Percentiles rank a stretch among this genome's conserved stretches.
These are phyloP conservation scores for Cryptophagus acutangulus DNA, from an alignment of 2,888 invertebrate species.

Conservation along the genomic window DNA sequence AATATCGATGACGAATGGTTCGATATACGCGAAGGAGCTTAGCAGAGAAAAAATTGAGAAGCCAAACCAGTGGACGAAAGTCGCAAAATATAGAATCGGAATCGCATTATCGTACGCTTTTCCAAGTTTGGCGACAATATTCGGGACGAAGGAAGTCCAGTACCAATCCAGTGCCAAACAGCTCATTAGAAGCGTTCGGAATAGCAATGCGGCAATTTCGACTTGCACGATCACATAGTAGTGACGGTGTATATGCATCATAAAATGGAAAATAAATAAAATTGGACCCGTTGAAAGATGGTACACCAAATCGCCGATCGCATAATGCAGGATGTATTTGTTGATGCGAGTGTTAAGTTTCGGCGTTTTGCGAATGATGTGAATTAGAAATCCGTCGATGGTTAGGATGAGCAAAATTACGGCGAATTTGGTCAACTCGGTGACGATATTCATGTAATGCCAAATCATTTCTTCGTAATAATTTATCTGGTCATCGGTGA, in stretches of 20 bases:
- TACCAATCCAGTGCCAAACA: slow-evolving; percentile 20
- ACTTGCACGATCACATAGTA: slow-evolving; percentile 19
- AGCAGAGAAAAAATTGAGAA: too few relatives aligned
- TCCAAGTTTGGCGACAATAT: slow-evolving; percentile 3
- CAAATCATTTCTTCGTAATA: too few relatives aligned
- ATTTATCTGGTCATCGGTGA: too few relatives aligned
- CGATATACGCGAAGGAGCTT: slow-evolving; percentile 3
- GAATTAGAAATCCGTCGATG: slow-evolving; percentile 16
- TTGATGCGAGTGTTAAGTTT: slow-evolving; percentile 19
- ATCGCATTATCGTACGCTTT: slow-evolving; percentile 10
- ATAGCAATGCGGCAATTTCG: slow-evolving; percentile 15
- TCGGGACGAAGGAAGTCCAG: slow-evolving; percentile 3
- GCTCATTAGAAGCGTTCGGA: slow-evolving; percentile 10
- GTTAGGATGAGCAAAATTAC: slow-evolving; percentile 11
- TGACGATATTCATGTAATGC: too few relatives aligned
- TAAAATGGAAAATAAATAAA: slow-evolving; percentile 12
- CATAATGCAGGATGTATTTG: slow-evolving; percentile 20
- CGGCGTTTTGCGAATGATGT: slow-evolving; percentile 16
- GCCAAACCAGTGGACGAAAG: slow-evolving; percentile 3
- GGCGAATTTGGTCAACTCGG: slow-evolving; percentile 10
- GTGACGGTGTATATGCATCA: too few relatives aligned
- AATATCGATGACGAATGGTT: too few relatives aligned
- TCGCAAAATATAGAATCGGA: slow-evolving; percentile 9
- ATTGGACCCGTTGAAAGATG: slow-evolving; percentile 14
- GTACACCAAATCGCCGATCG: slow-evolving; percentile 19